A percentile compares a stretch with the other conserved stretches of the same genome.
Evolutionary conservation across 23 tunicate genomes (phyloP).

Genomic region (Trididemnum nubilum): DNA sequence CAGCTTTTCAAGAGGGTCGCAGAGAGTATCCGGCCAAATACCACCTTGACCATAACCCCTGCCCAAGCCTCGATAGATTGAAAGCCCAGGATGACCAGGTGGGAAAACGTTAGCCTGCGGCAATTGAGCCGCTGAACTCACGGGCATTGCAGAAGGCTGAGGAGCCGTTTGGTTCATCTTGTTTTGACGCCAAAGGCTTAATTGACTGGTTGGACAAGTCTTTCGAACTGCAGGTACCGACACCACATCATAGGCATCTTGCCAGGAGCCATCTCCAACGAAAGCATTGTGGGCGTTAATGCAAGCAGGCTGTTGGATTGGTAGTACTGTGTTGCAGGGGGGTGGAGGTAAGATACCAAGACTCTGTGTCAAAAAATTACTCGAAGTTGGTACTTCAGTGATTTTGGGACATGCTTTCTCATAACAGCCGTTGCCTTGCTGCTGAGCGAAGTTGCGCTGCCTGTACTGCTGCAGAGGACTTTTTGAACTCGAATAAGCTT

Average conservation of each 20-base stretch:
- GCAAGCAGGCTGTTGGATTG: slow-evolving; percentile 13
- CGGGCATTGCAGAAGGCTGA: slow-evolving; percentile 30
- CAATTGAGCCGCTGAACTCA: slow-evolving; percentile 8
- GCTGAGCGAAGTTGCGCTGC: slow-evolving; percentile 61
- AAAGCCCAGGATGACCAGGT: slow-evolving; percentile 19
- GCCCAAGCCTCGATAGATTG: slow-evolving; percentile 39
- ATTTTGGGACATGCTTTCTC: slow-evolving; percentile 39
- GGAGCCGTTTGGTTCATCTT: slow-evolving; percentile 52
- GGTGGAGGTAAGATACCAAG: background rate
- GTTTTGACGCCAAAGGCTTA: slow-evolving; percentile 51
- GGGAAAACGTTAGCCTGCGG: slow-evolving; percentile 17
- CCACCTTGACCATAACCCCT: background rate
- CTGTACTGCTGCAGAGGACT: slow-evolving; percentile 80
- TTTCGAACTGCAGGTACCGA: slow-evolving; percentile 3
- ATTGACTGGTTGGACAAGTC: slow-evolving; percentile 57
- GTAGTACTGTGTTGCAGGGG: slow-evolving; percentile 15
- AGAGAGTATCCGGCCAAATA: slow-evolving; percentile 34
- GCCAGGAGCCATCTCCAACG: slow-evolving; percentile 63
- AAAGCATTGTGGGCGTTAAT: slow-evolving; percentile 9
- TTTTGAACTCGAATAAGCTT: slow-evolving; percentile 25
- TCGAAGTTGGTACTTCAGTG: background rate
- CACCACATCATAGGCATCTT: background rate
- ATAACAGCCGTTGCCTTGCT: slow-evolving; percentile 15
- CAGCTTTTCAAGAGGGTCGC: slow-evolving; percentile 47
- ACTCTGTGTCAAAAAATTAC: background rate